A percentile compares a stretch with the other conserved stretches of the same genome.
Evolutionary conservation across 64 coral and sea anemone species (phyloP).

Genomic region (Astreopora myriophthalma): DNA sequence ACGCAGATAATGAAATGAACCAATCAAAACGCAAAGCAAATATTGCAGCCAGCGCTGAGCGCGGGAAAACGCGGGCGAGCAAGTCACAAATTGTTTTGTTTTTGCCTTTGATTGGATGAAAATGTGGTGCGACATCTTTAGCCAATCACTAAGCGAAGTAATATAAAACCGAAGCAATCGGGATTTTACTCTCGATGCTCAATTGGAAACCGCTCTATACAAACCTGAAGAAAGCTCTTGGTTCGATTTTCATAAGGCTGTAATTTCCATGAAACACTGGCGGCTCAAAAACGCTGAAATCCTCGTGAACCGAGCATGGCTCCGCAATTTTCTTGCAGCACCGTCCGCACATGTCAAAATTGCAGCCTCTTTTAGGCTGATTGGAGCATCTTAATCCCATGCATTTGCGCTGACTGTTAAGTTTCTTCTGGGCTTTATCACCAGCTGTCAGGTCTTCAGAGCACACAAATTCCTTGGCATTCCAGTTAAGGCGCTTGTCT

Average conservation of each 20-base stretch:
- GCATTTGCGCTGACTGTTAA: slow-evolving; percentile 46
- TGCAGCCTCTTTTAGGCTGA: slow-evolving; percentile 86
- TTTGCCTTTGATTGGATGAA: not conserved
- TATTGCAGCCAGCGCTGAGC: too few relatives aligned
- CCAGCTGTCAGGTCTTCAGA: not conserved
- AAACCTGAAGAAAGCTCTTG: slow-evolving; percentile 51
- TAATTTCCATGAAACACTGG: slow-evolving; percentile 55
- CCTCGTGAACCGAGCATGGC: slow-evolving; percentile 77
- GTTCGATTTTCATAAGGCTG: slow-evolving; percentile 82
- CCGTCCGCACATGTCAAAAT: slow-evolving; percentile 85
- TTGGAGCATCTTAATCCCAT: slow-evolving; percentile 71
- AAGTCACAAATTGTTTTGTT: too few relatives aligned
- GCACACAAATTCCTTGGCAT: slow-evolving; percentile 35
- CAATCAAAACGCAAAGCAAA: too few relatives aligned
- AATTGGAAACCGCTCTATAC: too few relatives aligned
- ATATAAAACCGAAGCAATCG: too few relatives aligned
- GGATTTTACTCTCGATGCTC: too few relatives aligned
- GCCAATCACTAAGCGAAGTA: too few relatives aligned
- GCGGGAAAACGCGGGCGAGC: too few relatives aligned
- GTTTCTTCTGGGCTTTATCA: slow-evolving; percentile 10
- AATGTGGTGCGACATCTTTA: not conserved
- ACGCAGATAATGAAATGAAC: too few relatives aligned
- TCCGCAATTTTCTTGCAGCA: slow-evolving; percentile 85
- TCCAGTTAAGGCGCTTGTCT: slow-evolving; percentile 18
- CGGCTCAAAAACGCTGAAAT: slow-evolving; percentile 60